Evolutionary conservation across 2,113 vertebrate genomes (phyloP).

Genomic region (Turnix velox): DNA sequence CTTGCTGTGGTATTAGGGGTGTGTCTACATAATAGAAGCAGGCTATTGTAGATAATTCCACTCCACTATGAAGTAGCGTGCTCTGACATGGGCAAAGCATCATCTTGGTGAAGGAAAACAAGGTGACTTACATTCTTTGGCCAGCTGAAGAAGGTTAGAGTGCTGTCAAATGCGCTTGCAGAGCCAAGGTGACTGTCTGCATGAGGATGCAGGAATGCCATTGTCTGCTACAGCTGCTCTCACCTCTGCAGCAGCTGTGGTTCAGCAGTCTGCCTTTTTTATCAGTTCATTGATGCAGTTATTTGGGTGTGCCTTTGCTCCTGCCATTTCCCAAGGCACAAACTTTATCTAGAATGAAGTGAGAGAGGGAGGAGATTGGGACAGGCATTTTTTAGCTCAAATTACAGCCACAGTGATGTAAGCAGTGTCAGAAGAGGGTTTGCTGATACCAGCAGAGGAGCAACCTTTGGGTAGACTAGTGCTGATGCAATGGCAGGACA

Average conservation of each 20-base stretch:
- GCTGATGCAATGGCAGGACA: not conserved
- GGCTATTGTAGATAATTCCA: accelerated
- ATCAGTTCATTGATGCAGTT: not conserved
- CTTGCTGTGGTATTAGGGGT: not conserved
- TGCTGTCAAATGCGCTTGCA: not conserved
- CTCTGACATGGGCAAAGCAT: not conserved
- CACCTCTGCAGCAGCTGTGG: not conserved
- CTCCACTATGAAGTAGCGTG: not conserved
- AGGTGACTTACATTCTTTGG: not conserved
- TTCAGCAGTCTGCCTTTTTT: not conserved
- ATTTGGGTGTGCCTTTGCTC: not conserved
- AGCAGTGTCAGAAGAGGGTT: not conserved
- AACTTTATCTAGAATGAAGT: not conserved
- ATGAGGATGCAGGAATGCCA: not conserved
- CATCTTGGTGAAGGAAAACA: not conserved
- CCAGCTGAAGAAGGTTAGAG: not conserved
- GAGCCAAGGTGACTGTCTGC: not conserved
- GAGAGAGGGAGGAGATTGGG: not conserved
- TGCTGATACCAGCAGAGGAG: not conserved
- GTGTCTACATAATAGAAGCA: not conserved
- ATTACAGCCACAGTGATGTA: not conserved
- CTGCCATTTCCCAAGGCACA: not conserved
- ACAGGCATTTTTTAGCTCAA: not conserved
- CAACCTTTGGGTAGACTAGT: not conserved
- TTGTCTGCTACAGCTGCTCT: not conserved